Evolutionary conservation across 2,888 invertebrate species (phyloP), one percentile per base, ranked within the genome.

Genomic region (Tolmerus cingulatus): DNA sequence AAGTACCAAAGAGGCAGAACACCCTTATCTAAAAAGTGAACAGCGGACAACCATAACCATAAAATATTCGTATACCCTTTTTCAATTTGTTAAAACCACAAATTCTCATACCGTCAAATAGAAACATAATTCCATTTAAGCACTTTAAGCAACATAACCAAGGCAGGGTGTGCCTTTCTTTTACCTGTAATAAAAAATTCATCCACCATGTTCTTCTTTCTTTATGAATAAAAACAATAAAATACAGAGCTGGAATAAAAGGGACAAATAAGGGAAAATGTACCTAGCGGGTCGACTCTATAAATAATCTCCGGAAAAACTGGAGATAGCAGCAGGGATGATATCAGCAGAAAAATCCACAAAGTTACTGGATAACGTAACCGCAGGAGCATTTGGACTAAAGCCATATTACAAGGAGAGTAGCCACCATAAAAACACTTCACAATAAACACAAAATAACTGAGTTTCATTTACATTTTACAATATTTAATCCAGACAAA

Each of bases 281-380:
- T 92, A 92, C 92, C 92, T 91, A 92, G 91, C 90, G 92, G 92
- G 91, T 92, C 92, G 90, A 92, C 92, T 90, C 92, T 91, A 90
- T 91, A 91, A 91, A 92, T 91, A 90, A 91, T 91, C 91, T 92
- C 92, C 90, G 92, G 91, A 89, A 91, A 90, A 88, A 90, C 91
- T 89, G 91, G 91, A 90, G 90, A 91, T 90, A 91, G 90, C 89
- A 91, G 89, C 88, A 90, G 91, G 87, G 91, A 90, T 89, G 90
- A 90, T 88, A 90, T 90, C 89, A 91, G 87, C 90, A 90, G 90
- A 89, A 90, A 90, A 89, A 89, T 88, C 90, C 90, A 90, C 89
- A 86, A 37, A 34, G 86, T 77, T 78, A 86, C 55, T 37, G 86
- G 78, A 43, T 57, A 86, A 34, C 78, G 77, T 86, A 86, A 78